Conservation (phyloP, 2,888 invertebrate genomes). For the Operophtera brumata region DNA sequence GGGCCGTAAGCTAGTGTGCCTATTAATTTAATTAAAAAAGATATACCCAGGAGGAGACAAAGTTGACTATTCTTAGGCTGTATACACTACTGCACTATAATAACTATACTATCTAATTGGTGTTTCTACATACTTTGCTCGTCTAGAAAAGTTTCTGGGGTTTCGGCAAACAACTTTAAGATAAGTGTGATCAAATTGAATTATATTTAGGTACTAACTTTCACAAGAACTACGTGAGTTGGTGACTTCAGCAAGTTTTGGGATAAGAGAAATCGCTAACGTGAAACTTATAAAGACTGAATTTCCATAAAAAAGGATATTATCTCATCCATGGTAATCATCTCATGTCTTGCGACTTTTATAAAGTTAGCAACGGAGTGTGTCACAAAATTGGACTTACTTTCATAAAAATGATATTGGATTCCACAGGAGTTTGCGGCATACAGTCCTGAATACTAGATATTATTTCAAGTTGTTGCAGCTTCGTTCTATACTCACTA, state of each 20-base stretch:
- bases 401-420: constrained; percentile 22
- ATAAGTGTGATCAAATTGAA: background rate
- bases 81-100: too few species aligned
- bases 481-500: constrained; percentile 18
- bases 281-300: background rate
- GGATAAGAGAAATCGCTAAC: constrained; percentile 1
- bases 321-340: constrained; percentile 16
- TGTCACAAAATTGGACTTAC: constrained; percentile 19
- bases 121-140: too few species aligned
- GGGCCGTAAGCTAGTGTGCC: too few species aligned
- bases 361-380: constrained; percentile 6
- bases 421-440: constrained; percentile 9
- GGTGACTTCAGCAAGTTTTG: background rate
- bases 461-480: constrained; percentile 5
- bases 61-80: too few species aligned
- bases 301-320: constrained; percentile 13
- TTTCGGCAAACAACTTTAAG: background rate
- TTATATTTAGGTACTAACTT: background rate
- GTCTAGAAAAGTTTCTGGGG: too few species aligned
- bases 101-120: too few species aligned
- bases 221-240: background rate
- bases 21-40: too few species aligned
- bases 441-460: constrained; percentile 11
- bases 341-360: constrained; percentile 11
- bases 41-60: too few species aligned